Percentiles rank a stretch among this genome's conserved stretches.
Conservation (phyloP, 2,797 vertebrate genomes). For the Hippocampus kuda region DNA sequence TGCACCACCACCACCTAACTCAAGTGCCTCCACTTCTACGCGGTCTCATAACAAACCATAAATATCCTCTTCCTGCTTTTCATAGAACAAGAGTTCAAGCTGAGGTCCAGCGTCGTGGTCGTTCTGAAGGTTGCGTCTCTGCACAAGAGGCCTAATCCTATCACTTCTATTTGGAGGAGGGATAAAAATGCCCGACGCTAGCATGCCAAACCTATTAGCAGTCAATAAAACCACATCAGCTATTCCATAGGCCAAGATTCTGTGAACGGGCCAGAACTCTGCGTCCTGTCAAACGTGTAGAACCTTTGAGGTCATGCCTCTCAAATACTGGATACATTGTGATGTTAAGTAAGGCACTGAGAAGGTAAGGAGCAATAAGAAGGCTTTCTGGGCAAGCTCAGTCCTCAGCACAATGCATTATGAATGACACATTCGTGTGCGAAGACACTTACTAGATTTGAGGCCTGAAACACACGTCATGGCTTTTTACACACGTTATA, state of each 20-base stretch:
- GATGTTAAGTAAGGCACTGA: conserved; percentile 9
- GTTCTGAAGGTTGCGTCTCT: conserved; percentile 32
- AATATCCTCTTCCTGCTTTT: conserved; percentile 29
- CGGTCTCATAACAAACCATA: conserved; percentile 33
- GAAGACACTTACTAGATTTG: conserved; percentile 7
- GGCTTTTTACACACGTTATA: too few species aligned
- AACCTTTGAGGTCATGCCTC: not conserved
- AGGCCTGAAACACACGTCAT: not conserved
- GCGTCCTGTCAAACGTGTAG: not conserved
- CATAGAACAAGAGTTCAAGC: conserved; percentile 26
- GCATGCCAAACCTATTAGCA: conserved; percentile 51
- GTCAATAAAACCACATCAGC: conserved; percentile 43
- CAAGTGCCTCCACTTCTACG: conserved; percentile 21
- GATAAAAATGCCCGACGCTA: conserved; percentile 52
- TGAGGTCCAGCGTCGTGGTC: conserved; percentile 17
- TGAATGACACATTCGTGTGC: conserved; percentile 23
- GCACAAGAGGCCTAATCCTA: conserved; percentile 62
- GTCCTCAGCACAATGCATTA: conserved; percentile 36
- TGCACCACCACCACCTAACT: conserved; percentile 23
- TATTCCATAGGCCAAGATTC: conserved; percentile 13
- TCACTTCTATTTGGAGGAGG: conserved; percentile 57
- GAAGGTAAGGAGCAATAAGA: conserved; percentile 27
- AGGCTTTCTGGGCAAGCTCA: conserved; percentile 11
- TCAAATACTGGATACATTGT: not conserved
- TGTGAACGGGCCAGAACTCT: not conserved